Evolutionary conservation across 92 coral and sea anemone genomes (phyloP), one percentile per base, ranked within the genome.

Genomic region (Palythoa grandis): DNA sequence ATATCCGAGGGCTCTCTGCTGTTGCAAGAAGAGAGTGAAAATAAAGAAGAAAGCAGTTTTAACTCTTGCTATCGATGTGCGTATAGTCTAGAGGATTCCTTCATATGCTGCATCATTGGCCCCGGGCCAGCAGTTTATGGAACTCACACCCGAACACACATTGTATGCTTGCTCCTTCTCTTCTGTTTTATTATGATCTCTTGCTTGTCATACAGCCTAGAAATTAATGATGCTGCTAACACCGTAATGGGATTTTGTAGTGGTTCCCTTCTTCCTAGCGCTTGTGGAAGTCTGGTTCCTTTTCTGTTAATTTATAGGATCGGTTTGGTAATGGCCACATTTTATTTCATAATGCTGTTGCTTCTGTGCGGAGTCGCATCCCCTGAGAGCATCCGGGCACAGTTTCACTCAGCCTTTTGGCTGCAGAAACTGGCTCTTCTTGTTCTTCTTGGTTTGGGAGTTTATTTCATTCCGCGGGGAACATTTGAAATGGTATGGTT

Each of bases 341-440:
- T 94, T 77, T 90, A 91, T 78, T 68, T 88, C 14, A 37, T 92
- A 29, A 69, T 94, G 72, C 77, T 86, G 82, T 20, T 89, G 7
- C 78, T 94, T 10, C 82, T 84, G 2, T 29, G 86, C 9, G 69
- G 67, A 16, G 87, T 80, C 19, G 52, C 83, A 35, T 82, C 84
- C 50, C 77, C 40, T 1, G 88, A 83, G 48, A 86, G 88, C 66
- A 67, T 82, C 19, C 88, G 85, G 16, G 52, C 65, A 22, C 90
- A 90, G 78, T 63, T 95, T 5, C 96, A 96, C 77, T 87, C 94
- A 11, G 98, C 96, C 54, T 87, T 95, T 79, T 96, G 98, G 98
- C 25, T 96, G 37, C 95, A 89, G 56, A 96, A 96, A 87, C 70
- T 88, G 39, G 60, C 89, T 0, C 16, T 92, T 38, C 50, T 92